Base-by-base conservation (phyloP, 2,797 vertebrate species). In the Tarsius wallacei region DNA sequence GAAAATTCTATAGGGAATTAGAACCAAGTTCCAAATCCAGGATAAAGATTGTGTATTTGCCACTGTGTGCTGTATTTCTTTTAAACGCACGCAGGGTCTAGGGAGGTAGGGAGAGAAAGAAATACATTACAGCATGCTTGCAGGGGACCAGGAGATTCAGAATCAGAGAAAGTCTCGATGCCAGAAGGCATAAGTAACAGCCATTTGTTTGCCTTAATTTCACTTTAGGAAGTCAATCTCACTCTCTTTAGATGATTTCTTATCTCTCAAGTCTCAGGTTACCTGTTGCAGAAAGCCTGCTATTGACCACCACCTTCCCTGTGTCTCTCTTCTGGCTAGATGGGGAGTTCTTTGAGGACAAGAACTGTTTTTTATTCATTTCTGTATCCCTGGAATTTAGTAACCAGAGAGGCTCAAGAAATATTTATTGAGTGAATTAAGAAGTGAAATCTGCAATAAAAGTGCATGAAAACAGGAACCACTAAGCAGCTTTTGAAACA, bases 381-480 rank as follows among this genome's bases (percentile, higher is more conserved):
- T 85, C 7, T 57, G 5, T 78, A 49, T 77, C 33, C 42, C 78
- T 88, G 88, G 49, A 90, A 84, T 10, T 21, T 42, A 90, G 24
- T 31, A 94, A 86, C n/a, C 9, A 87, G 10, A 4, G 4, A 87
- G 47, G 2, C 4, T 84, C 59, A 87, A 76, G 22, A 87, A 84
- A 63, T 73, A 78, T 74, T 78, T 68, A 51, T 78, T 86, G 28
- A 83, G 1, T 92, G 31, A 87, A 74, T 51, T 15, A 93, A 93
- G 16, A 86, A 31, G 12, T 57, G 57, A 92, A 59, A 59, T 68
- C 31, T 59, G 31, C 53, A 90, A 70, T 78, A 74, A 80, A 83
- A 91, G 10, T 95, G 24, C 28, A 42, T n/a, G 15, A 73, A 87
- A 89, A 93, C 8, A 59, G 7, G 36, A 85, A 64, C 0, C 7